Base-by-base conservation (phyloP, 2,113 vertebrate species). In the Chaetorhynchus papuensis region DNA sequence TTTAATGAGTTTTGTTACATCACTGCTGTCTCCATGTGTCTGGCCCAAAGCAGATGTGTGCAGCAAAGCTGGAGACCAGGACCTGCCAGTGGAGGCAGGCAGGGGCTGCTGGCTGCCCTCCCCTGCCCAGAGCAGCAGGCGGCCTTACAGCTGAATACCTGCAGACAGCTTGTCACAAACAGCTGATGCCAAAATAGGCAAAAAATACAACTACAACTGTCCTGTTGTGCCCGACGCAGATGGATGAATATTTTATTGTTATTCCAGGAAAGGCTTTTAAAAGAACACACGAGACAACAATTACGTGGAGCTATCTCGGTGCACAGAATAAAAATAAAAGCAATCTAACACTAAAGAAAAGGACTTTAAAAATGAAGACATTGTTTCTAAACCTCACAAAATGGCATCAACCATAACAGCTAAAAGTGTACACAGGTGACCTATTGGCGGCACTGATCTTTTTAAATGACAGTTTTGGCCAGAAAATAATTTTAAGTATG, bases 211-310 rank as follows among this genome's bases (percentile, higher is more conserved):
- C 85, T 94, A 70, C 83, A 93, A 95, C 56, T 85, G 69, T 94
- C 87, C 85, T 94, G 89, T 91, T 78, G 79, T 76, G 50, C 91
- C 59, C 78, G 41, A 86, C 60, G 85, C 68, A 70, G 60, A 96
- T 81, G 88, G 91, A 98, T 98, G 88, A 97, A 98, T 98, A 98
- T 98, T 98, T 98, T 79, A 98, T 97, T 94, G 90, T 96, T 96
- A 91, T 98, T 98, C 96, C 97, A 94, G 97, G 96, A 98, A 98
- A 97, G 83, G 96, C 97, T 98, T 98, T 98, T 98, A 97, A 95
- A 97, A 94, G 88, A 95, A 94, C 89, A 97, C 85, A 95, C 3
- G 33, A 95, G 96, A 93, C 90, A 96, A 93, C 33, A 76, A 91
- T 93, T 96, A 87, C 35, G 69, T 52, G 79, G 50, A 87, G 82